A percentile compares a stretch with the other conserved stretches of the same genome.
Evolutionary conservation across 2,797 vertebrate genomes (phyloP).

Genomic region (Anguilla pacifica): DNA sequence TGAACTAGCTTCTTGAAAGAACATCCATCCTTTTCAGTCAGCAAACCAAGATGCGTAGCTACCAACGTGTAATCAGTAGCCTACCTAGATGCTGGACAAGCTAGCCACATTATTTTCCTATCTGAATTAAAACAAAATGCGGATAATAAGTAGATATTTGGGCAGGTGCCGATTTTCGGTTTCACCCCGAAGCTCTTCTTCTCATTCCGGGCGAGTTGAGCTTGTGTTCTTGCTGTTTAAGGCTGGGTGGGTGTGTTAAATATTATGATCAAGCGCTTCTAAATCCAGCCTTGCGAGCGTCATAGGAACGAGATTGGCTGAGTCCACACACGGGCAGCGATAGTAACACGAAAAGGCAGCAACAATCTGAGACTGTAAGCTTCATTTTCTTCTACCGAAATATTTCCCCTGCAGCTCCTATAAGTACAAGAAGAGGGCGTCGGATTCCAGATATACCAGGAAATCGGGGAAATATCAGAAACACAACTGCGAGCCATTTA

Average conservation of each 20-base stretch:
- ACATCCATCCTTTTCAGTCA: conserved; percentile 36
- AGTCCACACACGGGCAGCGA: conserved; percentile 70
- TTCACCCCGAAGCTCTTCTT: conserved; percentile 56
- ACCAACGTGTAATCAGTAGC: not conserved
- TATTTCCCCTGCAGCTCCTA: conserved; percentile 76
- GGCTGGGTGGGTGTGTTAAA: conserved; percentile 86
- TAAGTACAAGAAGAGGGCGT: conserved; percentile 82
- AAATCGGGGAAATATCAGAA: not conserved
- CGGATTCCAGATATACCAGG: conserved; percentile 53
- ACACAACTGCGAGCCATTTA: not conserved
- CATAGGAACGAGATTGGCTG: conserved; percentile 89
- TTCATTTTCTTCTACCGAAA: conserved; percentile 50
- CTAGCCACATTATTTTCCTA: not conserved
- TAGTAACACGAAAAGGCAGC: conserved; percentile 77
- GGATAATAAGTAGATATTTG: conserved; percentile 41
- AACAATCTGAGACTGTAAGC: conserved; percentile 48
- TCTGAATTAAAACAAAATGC: conserved; percentile 30
- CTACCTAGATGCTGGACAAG: no score
- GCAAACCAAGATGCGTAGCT: conserved; percentile 35
- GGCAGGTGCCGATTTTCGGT: conserved; percentile 73
- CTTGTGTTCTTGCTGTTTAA: conserved; percentile 62
- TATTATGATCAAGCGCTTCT: conserved; percentile 78
- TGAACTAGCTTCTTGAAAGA: conserved; percentile 23
- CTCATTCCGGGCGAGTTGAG: conserved; percentile 58
- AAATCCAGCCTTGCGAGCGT: conserved; percentile 88